A percentile compares a stretch with the other conserved stretches of the same genome.
Conservation (phyloP, 2,113 vertebrate genomes). For the Melanocharis versteri region DNA sequence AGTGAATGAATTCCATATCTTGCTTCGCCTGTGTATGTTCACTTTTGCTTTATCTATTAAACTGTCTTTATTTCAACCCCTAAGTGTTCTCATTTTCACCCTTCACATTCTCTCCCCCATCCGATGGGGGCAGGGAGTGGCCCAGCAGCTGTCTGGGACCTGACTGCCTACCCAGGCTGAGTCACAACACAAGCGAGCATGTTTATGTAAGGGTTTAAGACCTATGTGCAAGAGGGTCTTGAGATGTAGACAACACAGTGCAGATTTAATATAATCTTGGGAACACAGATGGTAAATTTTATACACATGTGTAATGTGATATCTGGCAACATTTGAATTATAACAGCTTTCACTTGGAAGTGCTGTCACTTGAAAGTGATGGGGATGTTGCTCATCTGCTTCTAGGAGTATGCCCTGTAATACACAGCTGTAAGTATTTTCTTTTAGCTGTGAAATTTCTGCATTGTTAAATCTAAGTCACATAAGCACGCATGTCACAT, state of each 20-base stretch:
- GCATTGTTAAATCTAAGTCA: neutral
- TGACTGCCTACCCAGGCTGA: too few species aligned
- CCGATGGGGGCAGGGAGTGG: rapidly evolving
- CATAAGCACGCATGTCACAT: neutral
- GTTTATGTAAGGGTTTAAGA: neutral
- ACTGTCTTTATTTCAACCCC: neutral
- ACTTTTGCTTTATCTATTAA: neutral
- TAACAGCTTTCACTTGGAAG: neutral
- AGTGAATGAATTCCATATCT: rapidly evolving
- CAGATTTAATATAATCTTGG: neutral
- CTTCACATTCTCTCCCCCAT: neutral
- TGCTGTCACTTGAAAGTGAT: neutral
- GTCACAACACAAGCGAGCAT: too few species aligned
- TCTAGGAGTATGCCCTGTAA: neutral
- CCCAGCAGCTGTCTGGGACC: neutral
- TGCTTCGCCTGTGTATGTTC: neutral
- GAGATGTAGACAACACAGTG: neutral
- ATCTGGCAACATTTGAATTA: neutral
- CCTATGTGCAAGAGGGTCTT: neutral
- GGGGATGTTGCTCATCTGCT: neutral
- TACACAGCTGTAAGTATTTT: neutral
- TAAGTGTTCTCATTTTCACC: neutral
- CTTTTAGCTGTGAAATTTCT: neutral
- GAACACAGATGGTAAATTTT: neutral
- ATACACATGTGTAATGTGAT: neutral